Conservation (phyloP, 2,113 vertebrate species). For the Elgaria multicarinata region DNA sequence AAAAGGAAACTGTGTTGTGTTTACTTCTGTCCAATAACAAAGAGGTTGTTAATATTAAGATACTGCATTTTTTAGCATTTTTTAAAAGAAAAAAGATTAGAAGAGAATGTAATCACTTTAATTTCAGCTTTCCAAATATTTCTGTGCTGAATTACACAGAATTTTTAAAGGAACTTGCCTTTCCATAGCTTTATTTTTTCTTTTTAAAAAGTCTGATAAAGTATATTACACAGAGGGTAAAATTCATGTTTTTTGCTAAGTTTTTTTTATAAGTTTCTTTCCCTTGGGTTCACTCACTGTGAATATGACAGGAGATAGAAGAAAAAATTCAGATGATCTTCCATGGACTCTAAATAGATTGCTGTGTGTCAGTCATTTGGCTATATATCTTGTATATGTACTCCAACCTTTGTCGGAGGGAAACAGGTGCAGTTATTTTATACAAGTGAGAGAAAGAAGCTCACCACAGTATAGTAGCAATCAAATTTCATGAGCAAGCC, state of each 20-base stretch:
- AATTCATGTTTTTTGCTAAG: background rate
- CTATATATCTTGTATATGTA: background rate
- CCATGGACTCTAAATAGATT: background rate
- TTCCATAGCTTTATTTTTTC: background rate
- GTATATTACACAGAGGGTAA: background rate
- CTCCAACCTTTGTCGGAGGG: background rate
- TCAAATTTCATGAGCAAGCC: background rate
- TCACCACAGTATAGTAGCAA: background rate
- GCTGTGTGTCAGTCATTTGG: background rate
- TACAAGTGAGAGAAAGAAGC: background rate
- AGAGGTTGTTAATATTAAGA: conserved; percentile 42
- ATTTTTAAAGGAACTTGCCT: conserved; percentile 8
- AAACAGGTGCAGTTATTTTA: background rate
- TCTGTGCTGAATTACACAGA: conserved; percentile 25
- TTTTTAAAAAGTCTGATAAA: background rate
- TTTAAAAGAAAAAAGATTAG: conserved; percentile 41
- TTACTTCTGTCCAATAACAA: conserved; percentile 44
- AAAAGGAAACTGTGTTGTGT: conserved; percentile 30
- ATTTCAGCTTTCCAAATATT: background rate
- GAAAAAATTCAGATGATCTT: background rate
- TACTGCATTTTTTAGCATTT: conserved; percentile 18
- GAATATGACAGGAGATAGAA: background rate
- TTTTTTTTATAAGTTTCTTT: background rate
- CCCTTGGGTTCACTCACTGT: background rate
- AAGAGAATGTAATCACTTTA: conserved; percentile 8